Evolutionary conservation across 2,888 invertebrate species (phyloP), one percentile per base, ranked within the genome.

Genomic region (Ornithoptera priamus): DNA sequence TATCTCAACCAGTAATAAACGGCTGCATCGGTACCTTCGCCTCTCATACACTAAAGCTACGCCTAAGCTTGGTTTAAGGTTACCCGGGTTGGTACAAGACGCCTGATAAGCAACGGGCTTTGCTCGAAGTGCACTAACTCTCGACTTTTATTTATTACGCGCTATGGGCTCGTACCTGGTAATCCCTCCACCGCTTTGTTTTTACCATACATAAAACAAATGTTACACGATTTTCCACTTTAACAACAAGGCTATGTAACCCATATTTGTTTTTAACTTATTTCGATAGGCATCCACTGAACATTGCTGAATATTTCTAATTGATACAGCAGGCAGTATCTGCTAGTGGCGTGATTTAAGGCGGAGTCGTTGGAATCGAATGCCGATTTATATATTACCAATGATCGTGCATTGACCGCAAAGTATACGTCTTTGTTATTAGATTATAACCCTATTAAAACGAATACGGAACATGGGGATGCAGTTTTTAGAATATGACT

Each of bases 321-420:
- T 89, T 89, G 89, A 89, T 89, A 87, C 87, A 82, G 82, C 80
- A 84, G 79, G 81, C 82, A 86, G 85, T 89, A 88, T 87, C 88
- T 86, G 83, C 84, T 83, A 85, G 81, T 85, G 85, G 80, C 83
- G 84, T 90, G 89, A 90, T 89, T 90, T 88, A 89, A 81, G n/a
- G n/a, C 78, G 75, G 77, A 81, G 81, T 81, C 83, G 85, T 84
- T 80, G 83, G 85, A 83, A 85, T 85, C 82, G 81, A 80, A 84
- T 80, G 77, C 71, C 78, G 81, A 87, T 87, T 89, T 87, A 88
- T 85, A 77, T 75, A 74, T 75, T 78, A 79, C 76, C 79, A 74
- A 77, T 74, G 75, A 72, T 73, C 72, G 74, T 72, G 75, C 60
- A 17, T 59, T 67, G 74, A 74, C 74, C 74, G 72, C 71, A 77